Percentiles rank a stretch among this genome's conserved stretches.
These are phyloP conservation scores for Balearica regulorum DNA, from an alignment of 2,797 vertebrate species.

Conservation along the genomic window DNA sequence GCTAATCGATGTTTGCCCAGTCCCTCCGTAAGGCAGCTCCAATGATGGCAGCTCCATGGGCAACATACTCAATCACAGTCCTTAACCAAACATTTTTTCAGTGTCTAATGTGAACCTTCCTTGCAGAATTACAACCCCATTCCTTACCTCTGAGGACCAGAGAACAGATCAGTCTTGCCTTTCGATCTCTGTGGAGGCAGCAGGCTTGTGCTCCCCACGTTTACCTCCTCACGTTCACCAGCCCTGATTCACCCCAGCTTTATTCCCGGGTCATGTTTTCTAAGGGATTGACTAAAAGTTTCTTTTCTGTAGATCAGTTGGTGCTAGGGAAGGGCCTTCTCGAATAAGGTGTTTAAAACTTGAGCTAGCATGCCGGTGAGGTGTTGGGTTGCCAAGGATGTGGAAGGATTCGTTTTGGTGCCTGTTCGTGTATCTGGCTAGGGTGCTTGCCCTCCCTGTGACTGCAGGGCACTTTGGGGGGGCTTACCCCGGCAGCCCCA, in stretches of 20 bases:
- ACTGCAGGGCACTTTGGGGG: rapidly evolving
- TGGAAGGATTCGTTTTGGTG: neutral
- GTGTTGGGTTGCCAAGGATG: neutral
- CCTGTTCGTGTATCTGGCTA: rapidly evolving
- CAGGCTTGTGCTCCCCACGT: neutral
- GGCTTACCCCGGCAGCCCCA: rapidly evolving
- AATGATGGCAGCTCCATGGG: neutral
- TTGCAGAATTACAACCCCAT: neutral
- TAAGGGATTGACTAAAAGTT: neutral
- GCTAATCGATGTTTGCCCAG: rapidly evolving
- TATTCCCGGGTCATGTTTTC: neutral
- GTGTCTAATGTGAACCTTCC: neutral
- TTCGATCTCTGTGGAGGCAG: rapidly evolving
- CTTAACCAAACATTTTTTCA: neutral
- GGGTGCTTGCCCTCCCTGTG: neutral
- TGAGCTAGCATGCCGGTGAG: neutral
- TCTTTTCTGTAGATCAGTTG: neutral
- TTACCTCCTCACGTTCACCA: neutral
- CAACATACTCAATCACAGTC: rapidly evolving
- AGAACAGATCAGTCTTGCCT: neutral
- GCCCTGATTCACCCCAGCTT: neutral
- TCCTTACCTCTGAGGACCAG: neutral
- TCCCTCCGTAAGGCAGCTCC: rapidly evolving
- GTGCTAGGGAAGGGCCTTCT: neutral
- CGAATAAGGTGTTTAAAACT: neutral